Percentiles rank a stretch among this genome's conserved stretches.
Evolutionary conservation across 2,797 vertebrate genomes (phyloP).

Genomic region (Atherinosoma microstoma): DNA sequence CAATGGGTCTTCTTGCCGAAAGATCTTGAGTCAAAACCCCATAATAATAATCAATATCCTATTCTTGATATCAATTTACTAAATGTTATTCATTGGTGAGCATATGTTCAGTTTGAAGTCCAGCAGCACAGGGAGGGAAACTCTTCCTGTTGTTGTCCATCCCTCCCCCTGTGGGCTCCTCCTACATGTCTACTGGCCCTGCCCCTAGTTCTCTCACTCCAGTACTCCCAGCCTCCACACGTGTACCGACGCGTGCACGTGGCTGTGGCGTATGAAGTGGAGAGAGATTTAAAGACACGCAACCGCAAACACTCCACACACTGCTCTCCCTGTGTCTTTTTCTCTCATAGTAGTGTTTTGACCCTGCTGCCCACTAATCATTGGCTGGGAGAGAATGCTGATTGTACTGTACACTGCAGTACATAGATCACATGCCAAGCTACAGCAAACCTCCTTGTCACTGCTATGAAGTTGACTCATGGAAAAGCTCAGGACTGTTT

Average conservation of each 20-base stretch:
- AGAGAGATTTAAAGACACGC: constrained; percentile 88
- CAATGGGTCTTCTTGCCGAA: background rate
- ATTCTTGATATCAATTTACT: constrained; percentile 20
- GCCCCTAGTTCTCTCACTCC: constrained; percentile 80
- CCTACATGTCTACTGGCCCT: constrained; percentile 64
- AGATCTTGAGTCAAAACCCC: background rate
- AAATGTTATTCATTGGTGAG: constrained; percentile 40
- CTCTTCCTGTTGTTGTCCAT: constrained; percentile 70
- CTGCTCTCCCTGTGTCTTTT: constrained; percentile 52
- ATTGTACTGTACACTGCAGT: constrained; percentile 54
- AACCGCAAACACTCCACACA: constrained; percentile 72
- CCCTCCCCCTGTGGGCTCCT: constrained; percentile 49
- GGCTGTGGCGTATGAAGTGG: constrained; percentile 84
- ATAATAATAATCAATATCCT: constrained; percentile 1
- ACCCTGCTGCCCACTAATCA: constrained; percentile 71
- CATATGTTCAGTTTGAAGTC: constrained; percentile 63
- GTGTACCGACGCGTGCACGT: constrained; percentile 84
- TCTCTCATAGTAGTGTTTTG: constrained; percentile 56
- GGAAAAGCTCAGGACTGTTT: constrained; percentile 42
- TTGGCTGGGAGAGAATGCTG: constrained; percentile 61
- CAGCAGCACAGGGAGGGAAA: constrained; percentile 62
- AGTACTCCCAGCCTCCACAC: constrained; percentile 80
- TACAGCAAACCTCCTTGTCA: constrained; percentile 50
- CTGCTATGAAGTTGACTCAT: constrained; percentile 56
- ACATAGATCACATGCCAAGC: constrained; percentile 63